These are phyloP conservation scores for Sanderia malayensis DNA, from an alignment of 30 jellyfish, hydroid and myxozoan genomes.

Conservation along the genomic window DNA sequence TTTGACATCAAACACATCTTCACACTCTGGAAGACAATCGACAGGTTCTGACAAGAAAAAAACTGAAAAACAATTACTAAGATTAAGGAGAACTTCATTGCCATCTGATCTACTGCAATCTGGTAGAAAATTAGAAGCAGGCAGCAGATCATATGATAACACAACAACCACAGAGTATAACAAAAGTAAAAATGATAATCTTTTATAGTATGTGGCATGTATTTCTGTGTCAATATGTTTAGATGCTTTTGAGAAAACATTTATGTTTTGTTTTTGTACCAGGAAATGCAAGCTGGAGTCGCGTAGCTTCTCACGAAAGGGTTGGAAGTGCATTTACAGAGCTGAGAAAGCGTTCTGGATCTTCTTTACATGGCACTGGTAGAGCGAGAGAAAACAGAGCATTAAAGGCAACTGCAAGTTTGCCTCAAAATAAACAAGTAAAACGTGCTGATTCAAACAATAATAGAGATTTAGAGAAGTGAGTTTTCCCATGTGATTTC, in stretches of 20 bases:
- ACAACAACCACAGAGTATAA: too few relatives aligned
- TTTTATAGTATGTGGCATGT: background rate
- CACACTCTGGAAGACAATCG: too few relatives aligned
- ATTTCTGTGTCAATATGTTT: background rate
- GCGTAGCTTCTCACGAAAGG: background rate
- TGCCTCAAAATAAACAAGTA: too few relatives aligned
- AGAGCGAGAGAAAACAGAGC: background rate
- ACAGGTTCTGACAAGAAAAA: background rate
- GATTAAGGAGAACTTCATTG: background rate
- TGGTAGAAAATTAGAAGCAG: background rate
- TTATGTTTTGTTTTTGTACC: background rate
- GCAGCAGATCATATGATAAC: too few relatives aligned
- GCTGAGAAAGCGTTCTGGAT: background rate
- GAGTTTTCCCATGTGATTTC: too few relatives aligned
- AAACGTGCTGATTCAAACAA: too few relatives aligned
- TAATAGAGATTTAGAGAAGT: too few relatives aligned
- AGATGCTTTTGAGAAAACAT: background rate
- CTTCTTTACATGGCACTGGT: background rate
- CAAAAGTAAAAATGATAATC: too few relatives aligned
- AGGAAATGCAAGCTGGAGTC: background rate
- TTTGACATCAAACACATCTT: conserved; percentile 8
- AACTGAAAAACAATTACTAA: background rate
- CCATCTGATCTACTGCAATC: background rate
- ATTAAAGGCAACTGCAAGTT: background rate
- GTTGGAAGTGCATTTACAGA: background rate